Evolutionary conservation across 2,888 invertebrate species (phyloP).

Genomic region (Pachycephus smyrnensis): DNA sequence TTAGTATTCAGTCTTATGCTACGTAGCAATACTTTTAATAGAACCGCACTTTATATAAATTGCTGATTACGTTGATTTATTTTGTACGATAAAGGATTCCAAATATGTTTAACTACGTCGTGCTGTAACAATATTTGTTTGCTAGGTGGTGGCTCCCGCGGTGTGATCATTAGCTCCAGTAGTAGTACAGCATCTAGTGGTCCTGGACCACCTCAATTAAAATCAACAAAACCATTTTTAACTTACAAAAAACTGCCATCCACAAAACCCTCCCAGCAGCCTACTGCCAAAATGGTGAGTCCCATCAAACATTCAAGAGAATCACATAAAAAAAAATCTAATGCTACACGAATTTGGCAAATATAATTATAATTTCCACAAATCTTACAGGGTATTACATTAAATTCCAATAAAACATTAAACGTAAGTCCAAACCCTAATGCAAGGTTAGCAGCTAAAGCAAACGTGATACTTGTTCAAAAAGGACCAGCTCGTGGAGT

Average conservation of each 20-base stretch:
- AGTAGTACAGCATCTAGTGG: slow-evolving; percentile 49
- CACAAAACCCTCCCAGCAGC: slow-evolving; percentile 48
- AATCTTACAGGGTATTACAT: slow-evolving; percentile 45
- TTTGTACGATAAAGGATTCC: not conserved
- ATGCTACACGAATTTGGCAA: not conserved
- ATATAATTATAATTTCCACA: not conserved
- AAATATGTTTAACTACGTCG: not conserved
- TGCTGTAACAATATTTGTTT: not conserved
- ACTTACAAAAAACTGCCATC: slow-evolving; percentile 50
- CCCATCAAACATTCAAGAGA: not conserved
- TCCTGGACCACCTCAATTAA: slow-evolving; percentile 52
- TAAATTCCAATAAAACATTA: slow-evolving; percentile 52
- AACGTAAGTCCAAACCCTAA: slow-evolving; percentile 50
- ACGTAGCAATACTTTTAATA: not conserved
- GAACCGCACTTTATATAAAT: not conserved
- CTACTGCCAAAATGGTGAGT: slow-evolving; percentile 52
- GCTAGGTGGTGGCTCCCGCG: slow-evolving; percentile 23
- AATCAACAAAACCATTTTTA: slow-evolving; percentile 37
- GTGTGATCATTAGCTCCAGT: slow-evolving; percentile 42
- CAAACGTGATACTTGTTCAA: slow-evolving; percentile 73
- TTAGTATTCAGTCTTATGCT: not conserved
- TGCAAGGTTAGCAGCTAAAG: slow-evolving; percentile 66
- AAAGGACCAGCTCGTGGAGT: slow-evolving; percentile 70
- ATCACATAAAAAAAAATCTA: not conserved
- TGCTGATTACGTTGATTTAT: not conserved